These are phyloP conservation scores for Tachina lurida DNA, from an alignment of 2,888 invertebrate species.

Conservation along the genomic window DNA sequence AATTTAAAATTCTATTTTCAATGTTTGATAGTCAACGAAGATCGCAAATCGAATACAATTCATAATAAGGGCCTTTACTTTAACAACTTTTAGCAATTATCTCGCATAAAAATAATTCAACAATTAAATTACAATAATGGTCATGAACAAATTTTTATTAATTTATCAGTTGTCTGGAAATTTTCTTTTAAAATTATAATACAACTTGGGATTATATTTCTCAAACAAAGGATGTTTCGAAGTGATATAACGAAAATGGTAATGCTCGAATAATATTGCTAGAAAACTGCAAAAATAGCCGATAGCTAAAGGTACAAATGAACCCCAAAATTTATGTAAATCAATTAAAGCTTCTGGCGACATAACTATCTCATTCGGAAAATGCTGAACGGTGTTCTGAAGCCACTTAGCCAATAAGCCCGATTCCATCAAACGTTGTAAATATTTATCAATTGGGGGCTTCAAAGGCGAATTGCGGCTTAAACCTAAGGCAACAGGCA, in stretches of 20 bases:
- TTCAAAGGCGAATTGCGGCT: slow-evolving; percentile 92
- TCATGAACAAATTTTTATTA: neutral
- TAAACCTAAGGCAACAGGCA: slow-evolving; percentile 91
- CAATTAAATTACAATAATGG: no score
- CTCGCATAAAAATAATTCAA: no score
- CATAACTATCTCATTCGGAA: slow-evolving; percentile 85
- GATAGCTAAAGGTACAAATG: slow-evolving; percentile 87
- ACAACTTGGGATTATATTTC: slow-evolving; percentile 84
- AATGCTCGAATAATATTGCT: slow-evolving; percentile 85
- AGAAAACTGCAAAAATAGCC: slow-evolving; percentile 87
- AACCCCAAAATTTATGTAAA: slow-evolving; percentile 90
- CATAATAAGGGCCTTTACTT: no score
- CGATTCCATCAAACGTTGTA: slow-evolving; percentile 88
- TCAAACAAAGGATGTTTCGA: slow-evolving; percentile 88
- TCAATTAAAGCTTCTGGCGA: slow-evolving; percentile 90
- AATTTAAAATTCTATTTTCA: no score
- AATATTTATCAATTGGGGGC: slow-evolving; percentile 86
- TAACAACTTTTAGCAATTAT: no score
- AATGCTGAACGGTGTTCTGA: slow-evolving; percentile 87
- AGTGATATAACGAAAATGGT: slow-evolving; percentile 87
- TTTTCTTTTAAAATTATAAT: slow-evolving; percentile 78
- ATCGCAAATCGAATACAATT: no score
- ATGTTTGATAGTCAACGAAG: no score
- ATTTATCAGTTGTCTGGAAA: slow-evolving; percentile 59
- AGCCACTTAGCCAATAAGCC: slow-evolving; percentile 92